Conservation (phyloP, 1,140 invertebrate species). For the Saccostrea glomerata region DNA sequence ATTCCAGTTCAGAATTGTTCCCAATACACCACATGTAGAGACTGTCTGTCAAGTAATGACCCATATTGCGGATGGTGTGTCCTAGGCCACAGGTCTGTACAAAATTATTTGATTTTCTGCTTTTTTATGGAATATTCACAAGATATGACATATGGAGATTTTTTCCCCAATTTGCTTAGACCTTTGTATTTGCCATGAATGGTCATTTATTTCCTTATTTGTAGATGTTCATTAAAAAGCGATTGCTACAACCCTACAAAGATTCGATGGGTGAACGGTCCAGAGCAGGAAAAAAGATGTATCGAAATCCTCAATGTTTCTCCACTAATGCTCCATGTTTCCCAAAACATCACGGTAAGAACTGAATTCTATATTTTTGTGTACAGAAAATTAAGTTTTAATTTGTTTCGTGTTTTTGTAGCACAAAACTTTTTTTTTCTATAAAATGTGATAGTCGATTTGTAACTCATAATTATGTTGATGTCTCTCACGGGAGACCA, state of each 20-base stretch:
- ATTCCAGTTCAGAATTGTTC: conserved; percentile 93
- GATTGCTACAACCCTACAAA: conserved; percentile 60
- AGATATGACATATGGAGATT: no score
- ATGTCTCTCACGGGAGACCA: no score
- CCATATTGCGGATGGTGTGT: conserved; percentile 99
- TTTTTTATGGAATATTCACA: no score
- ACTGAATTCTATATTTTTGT: not conserved
- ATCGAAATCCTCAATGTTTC: conserved; percentile 65
- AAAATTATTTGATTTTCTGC: no score
- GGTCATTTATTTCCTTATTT: not conserved
- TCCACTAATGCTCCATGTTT: conserved; percentile 64
- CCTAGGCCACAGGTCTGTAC: conserved; percentile 91
- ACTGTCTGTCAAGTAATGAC: conserved; percentile 94
- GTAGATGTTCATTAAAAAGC: conserved; percentile 61
- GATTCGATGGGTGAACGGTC: conserved; percentile 62
- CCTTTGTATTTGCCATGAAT: no score
- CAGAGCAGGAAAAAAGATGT: conserved; percentile 55
- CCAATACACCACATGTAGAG: conserved; percentile 90
- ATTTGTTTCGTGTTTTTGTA: no score
- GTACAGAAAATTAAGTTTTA: no score
- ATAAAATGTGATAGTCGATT: no score
- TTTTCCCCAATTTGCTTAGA: no score
- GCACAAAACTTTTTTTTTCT: no score
- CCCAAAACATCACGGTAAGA: conserved; percentile 59
- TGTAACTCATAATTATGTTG: no score